A percentile compares a stretch with the other conserved stretches of the same genome.
These are phyloP conservation scores for Cryptus armator DNA, from an alignment of 2,888 invertebrate species.

Conservation along the genomic window DNA sequence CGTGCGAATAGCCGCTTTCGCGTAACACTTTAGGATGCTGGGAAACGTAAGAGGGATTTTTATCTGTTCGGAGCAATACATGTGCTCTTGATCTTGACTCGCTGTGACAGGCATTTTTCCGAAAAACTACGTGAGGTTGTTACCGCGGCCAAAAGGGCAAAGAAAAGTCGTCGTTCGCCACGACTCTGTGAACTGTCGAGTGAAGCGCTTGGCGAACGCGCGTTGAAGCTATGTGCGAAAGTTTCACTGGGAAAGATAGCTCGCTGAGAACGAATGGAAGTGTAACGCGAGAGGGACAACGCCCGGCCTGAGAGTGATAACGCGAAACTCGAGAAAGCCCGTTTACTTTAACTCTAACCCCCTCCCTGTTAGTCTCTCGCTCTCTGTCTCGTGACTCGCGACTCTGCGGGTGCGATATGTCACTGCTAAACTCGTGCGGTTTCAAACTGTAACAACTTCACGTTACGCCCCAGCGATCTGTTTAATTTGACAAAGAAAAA, in stretches of 20 bases:
- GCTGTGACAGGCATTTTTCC: conserved; percentile 53
- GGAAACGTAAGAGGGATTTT: conserved; percentile 93
- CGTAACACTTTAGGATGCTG: conserved; percentile 92
- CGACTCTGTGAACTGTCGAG: conserved; percentile 9
- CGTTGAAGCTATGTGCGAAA: conserved; percentile 44
- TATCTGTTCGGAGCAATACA: conserved; percentile 94
- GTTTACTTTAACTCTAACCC: conserved; percentile 54
- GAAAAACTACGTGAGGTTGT: not conserved
- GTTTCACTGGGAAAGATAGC: conserved; percentile 45
- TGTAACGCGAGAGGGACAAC: conserved; percentile 65
- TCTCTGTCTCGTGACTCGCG: conserved; percentile 49
- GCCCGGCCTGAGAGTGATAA: conserved; percentile 63
- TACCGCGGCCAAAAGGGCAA: not conserved
- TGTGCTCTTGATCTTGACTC: conserved; percentile 86
- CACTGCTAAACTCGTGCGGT: conserved; percentile 32
- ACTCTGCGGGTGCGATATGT: conserved; percentile 56
- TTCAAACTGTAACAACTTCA: conserved; percentile 32
- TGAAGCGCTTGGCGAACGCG: conserved; percentile 33
- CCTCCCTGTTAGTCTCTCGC: not conserved
- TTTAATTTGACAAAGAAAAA: not conserved
- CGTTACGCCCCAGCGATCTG: not conserved
- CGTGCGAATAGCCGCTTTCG: conserved; percentile 95
- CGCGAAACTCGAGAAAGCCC: conserved; percentile 64
- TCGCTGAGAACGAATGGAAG: conserved; percentile 30
- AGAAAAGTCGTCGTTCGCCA: not conserved